Evolutionary conservation across 2,888 invertebrate genomes (phyloP), one percentile per base, ranked within the genome.

Genomic region (Drosophila testacea): DNA sequence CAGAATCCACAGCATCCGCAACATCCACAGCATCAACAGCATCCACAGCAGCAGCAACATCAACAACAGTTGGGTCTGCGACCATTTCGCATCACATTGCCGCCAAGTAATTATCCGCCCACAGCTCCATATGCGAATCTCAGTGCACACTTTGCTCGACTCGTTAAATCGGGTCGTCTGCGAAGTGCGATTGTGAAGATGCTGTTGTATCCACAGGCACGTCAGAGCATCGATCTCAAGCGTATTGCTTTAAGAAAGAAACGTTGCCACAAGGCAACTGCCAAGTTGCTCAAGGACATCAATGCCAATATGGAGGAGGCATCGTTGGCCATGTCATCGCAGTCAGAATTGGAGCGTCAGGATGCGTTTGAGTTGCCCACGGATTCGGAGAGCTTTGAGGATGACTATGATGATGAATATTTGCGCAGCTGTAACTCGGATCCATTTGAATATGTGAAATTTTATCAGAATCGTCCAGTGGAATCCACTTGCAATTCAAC

Each of bases 81-180:
- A 7, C 48, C 61, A 1, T 47, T 46, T 6, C 81, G 83, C 57
- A 70, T 95, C 81, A 95, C 95, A 60, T 93, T 95, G 88, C 96
- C 96, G 75, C 95, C 96, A 77, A 94, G 95, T 92, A 95, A 95
- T 93, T 96, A 95, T 93, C 96, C 95, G 90, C 94, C 95, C 85
- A 95, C 96, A 79, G 95, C 96, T 54, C 96, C 96, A 30, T 97
- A 96, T 92, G 95, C 95, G 80, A 95, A 95, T 75, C 94, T 97
- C 74, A 96, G 96, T 46, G 95, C 95, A 91, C 95, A 95, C 92
- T 96, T 96, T 91, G 95, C 95, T 73, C 94, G 95, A 89, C 94
- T 96, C 65, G 96, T 97, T 38, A 95, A 95, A 91, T 94, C 94
- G 91, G 96, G 95, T 90, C 93, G 95, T 11, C 95, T 97, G 72